phyloP scores from a whole-genome alignment of 2,797 vertebrate genomes.

The Miichthys miiuy region DNA sequence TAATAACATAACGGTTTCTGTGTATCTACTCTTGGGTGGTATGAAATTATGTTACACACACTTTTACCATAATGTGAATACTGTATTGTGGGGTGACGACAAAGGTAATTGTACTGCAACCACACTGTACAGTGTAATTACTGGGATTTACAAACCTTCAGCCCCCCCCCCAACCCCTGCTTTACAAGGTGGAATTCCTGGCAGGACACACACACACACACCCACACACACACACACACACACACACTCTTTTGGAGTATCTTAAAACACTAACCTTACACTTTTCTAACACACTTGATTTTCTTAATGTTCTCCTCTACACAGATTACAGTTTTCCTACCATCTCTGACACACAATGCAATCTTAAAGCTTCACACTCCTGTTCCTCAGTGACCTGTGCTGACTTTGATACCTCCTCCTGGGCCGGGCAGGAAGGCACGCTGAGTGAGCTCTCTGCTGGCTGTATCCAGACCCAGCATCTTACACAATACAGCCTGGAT shows the following conservation, averaged over 20 bases:
- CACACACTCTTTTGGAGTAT: slow-evolving; percentile 37
- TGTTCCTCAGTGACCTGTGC: slow-evolving; percentile 75
- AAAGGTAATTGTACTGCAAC: slow-evolving; percentile 62
- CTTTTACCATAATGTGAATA: slow-evolving; percentile 49
- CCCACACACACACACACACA: slow-evolving; percentile 29
- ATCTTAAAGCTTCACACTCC: slow-evolving; percentile 49
- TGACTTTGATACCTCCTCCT: slow-evolving; percentile 77
- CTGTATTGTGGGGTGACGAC: slow-evolving; percentile 49
- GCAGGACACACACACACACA: slow-evolving; percentile 38
- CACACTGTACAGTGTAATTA: slow-evolving; percentile 65
- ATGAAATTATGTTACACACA: slow-evolving; percentile 28
- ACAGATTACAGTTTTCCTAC: slow-evolving; percentile 7
- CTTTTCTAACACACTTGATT: background rate
- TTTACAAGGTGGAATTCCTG: slow-evolving; percentile 74
- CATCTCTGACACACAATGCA: slow-evolving; percentile 41
- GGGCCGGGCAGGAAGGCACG: slow-evolving; percentile 82
- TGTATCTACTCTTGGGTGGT: slow-evolving; percentile 44
- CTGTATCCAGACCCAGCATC: slow-evolving; percentile 84
- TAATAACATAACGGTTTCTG: slow-evolving; percentile 14
- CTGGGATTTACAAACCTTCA: slow-evolving; percentile 62
- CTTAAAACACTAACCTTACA: slow-evolving; percentile 41
- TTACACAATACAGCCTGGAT: slow-evolving; percentile 84
- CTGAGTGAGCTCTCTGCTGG: slow-evolving; percentile 80
- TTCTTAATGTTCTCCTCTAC: slow-evolving; percentile 18
- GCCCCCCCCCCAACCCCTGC: slow-evolving; percentile 15